phyloP scores from a whole-genome alignment of 1,140 invertebrate species.

The Vollenhovia emeryi region DNA sequence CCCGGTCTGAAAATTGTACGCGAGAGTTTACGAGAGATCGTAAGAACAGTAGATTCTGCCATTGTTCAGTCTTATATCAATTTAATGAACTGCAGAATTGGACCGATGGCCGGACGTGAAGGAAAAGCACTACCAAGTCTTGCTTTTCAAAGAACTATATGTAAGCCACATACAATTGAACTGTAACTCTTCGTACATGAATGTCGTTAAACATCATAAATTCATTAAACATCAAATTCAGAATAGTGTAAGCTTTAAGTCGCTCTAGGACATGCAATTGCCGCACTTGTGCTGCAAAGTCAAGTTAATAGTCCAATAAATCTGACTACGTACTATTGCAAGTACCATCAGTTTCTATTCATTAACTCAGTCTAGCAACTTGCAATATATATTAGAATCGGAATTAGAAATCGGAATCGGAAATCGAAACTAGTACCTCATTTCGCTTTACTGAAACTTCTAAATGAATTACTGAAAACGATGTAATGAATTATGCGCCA shows the following conservation, averaged over 20 bases:
- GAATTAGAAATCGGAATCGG: background rate
- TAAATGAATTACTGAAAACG: background rate
- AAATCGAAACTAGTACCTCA: background rate
- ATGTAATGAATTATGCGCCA: background rate
- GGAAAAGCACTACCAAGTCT: constrained; percentile 85
- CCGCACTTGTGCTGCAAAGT: background rate
- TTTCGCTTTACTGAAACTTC: background rate
- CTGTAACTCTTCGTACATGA: background rate
- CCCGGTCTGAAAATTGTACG: constrained; percentile 86
- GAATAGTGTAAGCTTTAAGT: background rate
- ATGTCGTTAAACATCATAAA: background rate
- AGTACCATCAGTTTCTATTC: background rate
- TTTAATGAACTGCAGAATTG: constrained; percentile 86
- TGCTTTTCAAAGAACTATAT: constrained; percentile 84
- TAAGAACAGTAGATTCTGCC: constrained; percentile 86
- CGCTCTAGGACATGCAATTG: background rate
- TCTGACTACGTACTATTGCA: background rate
- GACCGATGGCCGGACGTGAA: constrained; percentile 85
- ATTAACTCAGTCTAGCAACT: background rate
- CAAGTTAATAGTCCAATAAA: background rate
- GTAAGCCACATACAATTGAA: constrained; percentile 74
- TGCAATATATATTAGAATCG: background rate
- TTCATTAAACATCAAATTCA: background rate
- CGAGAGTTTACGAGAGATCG: constrained; percentile 85
- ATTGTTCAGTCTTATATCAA: constrained; percentile 87